A percentile compares a stretch with the other conserved stretches of the same genome.
phyloP scores from a whole-genome alignment of 2,888 invertebrate genomes.

The Leucoptera coffeella region DNA sequence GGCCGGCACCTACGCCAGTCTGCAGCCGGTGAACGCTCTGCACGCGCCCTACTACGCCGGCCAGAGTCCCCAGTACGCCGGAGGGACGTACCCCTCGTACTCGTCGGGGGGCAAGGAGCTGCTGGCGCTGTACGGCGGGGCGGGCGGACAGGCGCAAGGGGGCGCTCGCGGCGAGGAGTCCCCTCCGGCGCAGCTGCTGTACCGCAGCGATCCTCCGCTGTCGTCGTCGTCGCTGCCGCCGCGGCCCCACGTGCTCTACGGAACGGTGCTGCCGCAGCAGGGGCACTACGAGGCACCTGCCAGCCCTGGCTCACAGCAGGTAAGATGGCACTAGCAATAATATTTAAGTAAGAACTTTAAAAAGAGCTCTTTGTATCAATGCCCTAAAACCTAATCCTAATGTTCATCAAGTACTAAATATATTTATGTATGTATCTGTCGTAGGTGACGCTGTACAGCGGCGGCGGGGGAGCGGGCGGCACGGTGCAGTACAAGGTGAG shows the following conservation, averaged over 20 bases:
- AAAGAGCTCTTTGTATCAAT: too few relatives aligned
- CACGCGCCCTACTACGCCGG: constrained; percentile 25
- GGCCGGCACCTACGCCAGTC: constrained; percentile 52
- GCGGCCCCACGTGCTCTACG: constrained; percentile 45
- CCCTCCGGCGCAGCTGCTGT: constrained; percentile 53
- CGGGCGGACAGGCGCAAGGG: constrained; percentile 14
- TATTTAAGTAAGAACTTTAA: too few relatives aligned
- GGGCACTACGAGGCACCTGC: constrained; percentile 48
- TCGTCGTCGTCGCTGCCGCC: constrained; percentile 53
- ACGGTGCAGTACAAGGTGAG: constrained; percentile 51
- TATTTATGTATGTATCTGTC: background rate
- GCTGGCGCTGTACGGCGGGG: constrained; percentile 25
- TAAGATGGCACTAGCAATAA: too few relatives aligned
- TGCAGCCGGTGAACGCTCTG: constrained; percentile 58
- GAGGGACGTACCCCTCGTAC: constrained; percentile 12
- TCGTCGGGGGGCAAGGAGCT: constrained; percentile 17
- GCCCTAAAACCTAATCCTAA: too few relatives aligned
- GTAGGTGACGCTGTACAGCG: constrained; percentile 53
- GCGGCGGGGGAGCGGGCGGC: constrained; percentile 42
- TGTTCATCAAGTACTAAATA: too few relatives aligned
- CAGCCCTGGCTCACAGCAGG: constrained; percentile 55
- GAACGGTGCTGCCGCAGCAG: constrained; percentile 33
- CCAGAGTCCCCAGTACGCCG: constrained; percentile 24
- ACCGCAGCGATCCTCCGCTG: constrained; percentile 64
- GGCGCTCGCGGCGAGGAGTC: constrained; percentile 33